These are phyloP conservation scores for Melieria omissa DNA, from an alignment of 2,888 invertebrate genomes.

Conservation along the genomic window DNA sequence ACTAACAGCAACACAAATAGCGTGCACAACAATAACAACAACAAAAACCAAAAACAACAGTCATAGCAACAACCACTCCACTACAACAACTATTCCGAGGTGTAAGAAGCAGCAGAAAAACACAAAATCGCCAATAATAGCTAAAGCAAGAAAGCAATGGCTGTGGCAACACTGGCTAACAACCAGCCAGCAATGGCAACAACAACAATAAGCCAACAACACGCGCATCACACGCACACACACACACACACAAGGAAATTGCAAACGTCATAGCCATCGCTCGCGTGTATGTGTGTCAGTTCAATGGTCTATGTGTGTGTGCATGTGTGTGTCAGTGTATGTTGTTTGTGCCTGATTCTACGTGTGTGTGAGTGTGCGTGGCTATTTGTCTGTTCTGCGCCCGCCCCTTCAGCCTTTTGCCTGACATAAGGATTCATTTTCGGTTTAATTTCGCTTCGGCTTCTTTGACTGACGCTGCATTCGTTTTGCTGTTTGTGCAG, in stretches of 20 bases:
- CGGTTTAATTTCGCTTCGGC: too few species aligned
- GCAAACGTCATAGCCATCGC: conserved; percentile 58
- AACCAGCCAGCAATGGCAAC: conserved; percentile 41
- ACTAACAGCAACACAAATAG: conserved; percentile 27
- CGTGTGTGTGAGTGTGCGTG: conserved; percentile 17
- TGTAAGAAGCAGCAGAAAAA: not conserved
- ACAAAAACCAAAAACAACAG: conserved; percentile 33
- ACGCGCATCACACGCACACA: conserved; percentile 40
- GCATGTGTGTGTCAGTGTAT: conserved; percentile 8
- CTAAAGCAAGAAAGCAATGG: conserved; percentile 2
- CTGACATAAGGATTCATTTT: too few species aligned
- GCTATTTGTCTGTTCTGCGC: conserved; percentile 30
- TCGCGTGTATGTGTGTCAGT: not conserved
- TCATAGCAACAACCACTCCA: too few species aligned
- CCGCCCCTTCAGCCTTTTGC: too few species aligned
- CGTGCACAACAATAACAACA: conserved; percentile 34
- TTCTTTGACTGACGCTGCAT: too few species aligned
- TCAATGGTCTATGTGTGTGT: not conserved
- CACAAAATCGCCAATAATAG: not conserved
- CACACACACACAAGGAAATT: conserved; percentile 62
- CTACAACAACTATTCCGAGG: not conserved
- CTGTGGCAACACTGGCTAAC: not conserved
- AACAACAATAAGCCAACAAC: conserved; percentile 30
- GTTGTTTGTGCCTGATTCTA: not conserved
- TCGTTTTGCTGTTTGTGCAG: too few species aligned